Evolutionary conservation across 30 jellyfish, hydroid and myxozoan genomes (phyloP).

Genomic region (Turritopsis dohrnii): DNA sequence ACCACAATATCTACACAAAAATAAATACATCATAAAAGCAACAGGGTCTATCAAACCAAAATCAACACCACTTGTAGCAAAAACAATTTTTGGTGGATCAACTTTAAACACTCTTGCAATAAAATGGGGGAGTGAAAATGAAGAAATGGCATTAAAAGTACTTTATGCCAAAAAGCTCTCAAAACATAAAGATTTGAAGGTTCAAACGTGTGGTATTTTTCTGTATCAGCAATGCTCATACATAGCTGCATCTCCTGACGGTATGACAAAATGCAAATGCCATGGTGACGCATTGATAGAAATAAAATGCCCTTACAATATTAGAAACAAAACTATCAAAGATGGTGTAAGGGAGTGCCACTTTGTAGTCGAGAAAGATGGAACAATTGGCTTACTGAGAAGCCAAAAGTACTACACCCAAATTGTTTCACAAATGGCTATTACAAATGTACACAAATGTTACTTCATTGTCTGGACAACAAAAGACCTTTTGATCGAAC

Average conservation of each 20-base stretch:
- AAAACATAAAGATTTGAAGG: conserved; percentile 20
- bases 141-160: conserved; percentile 24
- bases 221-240: conserved; percentile 16
- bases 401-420: conserved; percentile 49
- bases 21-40: conserved; percentile 20
- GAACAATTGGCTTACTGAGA: not conserved
- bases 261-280: conserved; percentile 37
- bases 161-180: conserved; percentile 22
- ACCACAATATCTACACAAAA: conserved; percentile 36
- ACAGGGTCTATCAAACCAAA: conserved; percentile 13
- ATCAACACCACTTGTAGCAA: conserved; percentile 23
- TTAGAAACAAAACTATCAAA: conserved; percentile 15
- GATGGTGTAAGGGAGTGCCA: conserved; percentile 21
- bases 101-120: conserved; percentile 12
- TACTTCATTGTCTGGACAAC: conserved; percentile 9
- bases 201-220: conserved; percentile 18
- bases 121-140: conserved; percentile 39
- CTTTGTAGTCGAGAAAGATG: conserved; percentile 19
- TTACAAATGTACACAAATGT: not conserved
- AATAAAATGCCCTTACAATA: conserved; percentile 40
- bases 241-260: conserved; percentile 53
- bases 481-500: not conserved
- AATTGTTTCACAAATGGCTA: not conserved
- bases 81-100: not conserved
- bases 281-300: conserved; percentile 10